Conservation (phyloP, 2,113 vertebrate genomes). For the Arvicanthis niloticus region DNA sequence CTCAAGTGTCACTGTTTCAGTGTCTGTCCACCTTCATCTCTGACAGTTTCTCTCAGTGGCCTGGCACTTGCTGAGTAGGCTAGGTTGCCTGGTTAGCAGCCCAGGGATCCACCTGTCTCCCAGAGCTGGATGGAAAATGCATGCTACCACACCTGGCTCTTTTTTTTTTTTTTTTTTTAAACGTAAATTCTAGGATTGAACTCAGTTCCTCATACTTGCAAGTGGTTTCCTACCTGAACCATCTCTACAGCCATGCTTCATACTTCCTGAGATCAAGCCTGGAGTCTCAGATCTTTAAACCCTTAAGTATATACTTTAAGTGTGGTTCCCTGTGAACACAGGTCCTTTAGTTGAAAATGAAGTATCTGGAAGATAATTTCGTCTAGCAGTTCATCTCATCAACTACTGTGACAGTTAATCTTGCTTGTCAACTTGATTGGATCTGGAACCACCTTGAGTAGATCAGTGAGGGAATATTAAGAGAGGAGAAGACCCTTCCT, state of each 20-base stretch:
- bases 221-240: not conserved
- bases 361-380: not conserved
- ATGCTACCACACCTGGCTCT: not conserved
- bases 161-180: not conserved
- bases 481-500: not conserved
- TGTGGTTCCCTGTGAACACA: not conserved
- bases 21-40: not conserved
- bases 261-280: not conserved
- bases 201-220: not conserved
- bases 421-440: not conserved
- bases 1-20: not conserved
- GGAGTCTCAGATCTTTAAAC: not conserved
- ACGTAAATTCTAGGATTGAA: not conserved
- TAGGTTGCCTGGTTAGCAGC: not conserved
- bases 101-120: too few relatives aligned
- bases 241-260: not conserved
- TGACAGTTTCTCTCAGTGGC: not conserved
- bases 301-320: not conserved
- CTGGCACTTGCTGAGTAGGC: not conserved
- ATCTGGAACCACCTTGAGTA: not conserved
- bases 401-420: not conserved
- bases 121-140: not conserved
- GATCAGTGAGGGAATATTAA: not conserved
- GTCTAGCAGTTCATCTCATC: not conserved
- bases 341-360: not conserved